Evolutionary conservation across 2,797 vertebrate species (phyloP).

Genomic region (Eptatretus atami): DNA sequence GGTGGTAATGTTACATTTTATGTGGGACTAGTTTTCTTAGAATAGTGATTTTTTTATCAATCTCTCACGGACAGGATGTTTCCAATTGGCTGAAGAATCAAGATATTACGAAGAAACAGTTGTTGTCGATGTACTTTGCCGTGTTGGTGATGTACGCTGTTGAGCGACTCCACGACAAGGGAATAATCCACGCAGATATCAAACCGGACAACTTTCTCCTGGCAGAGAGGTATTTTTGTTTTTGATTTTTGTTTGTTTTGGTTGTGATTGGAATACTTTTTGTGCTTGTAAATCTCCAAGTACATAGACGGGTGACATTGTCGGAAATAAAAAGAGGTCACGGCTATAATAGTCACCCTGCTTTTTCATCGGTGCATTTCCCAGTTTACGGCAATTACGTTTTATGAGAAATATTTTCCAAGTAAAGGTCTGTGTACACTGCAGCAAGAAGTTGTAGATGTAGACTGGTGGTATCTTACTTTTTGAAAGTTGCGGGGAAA

Average conservation of each 20-base stretch:
- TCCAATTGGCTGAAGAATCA: constrained; percentile 43
- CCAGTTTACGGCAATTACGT: too few species aligned
- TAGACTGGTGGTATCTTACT: too few species aligned
- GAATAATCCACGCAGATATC: constrained; percentile 56
- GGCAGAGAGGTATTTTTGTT: constrained; percentile 26
- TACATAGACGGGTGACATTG: too few species aligned
- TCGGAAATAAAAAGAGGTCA: too few species aligned
- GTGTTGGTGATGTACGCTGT: constrained; percentile 45
- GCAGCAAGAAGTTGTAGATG: too few species aligned
- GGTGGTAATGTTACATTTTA: too few species aligned
- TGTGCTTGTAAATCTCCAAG: constrained; percentile 7
- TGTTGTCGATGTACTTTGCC: constrained; percentile 39
- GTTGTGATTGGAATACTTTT: constrained; percentile 7
- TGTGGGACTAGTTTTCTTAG: too few species aligned
- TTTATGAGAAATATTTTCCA: too few species aligned
- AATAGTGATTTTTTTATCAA: background rate
- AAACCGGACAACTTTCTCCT: constrained; percentile 84
- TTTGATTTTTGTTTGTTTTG: background rate
- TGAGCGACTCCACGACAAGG: constrained; percentile 32
- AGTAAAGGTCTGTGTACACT: too few species aligned
- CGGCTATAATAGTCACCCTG: too few species aligned
- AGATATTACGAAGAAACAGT: constrained; percentile 42
- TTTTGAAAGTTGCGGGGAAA: too few species aligned
- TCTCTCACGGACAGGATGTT: constrained; percentile 22
- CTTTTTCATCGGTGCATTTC: too few species aligned